A percentile compares a stretch with the other conserved stretches of the same genome.
Conservation (phyloP, 2,113 vertebrate genomes). For the Rhinoptilus africanus region DNA sequence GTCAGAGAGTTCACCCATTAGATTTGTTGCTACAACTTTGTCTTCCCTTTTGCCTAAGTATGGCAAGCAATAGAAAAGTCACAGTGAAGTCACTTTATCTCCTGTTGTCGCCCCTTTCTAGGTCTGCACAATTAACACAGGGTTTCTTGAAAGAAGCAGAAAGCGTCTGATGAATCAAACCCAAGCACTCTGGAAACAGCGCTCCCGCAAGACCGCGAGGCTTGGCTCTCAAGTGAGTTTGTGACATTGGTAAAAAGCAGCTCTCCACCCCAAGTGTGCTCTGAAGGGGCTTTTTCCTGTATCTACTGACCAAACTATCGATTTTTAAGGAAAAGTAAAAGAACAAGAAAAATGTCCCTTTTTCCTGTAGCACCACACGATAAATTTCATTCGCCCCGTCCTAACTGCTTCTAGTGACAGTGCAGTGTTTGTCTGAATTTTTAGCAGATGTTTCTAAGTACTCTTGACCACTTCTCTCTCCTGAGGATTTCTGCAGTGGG, state of each 20-base stretch:
- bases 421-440: slow-evolving; percentile 54
- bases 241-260: not conserved
- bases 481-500: slow-evolving; percentile 61
- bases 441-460: slow-evolving; percentile 66
- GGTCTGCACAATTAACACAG: not conserved
- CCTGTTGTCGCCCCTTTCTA: not conserved
- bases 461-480: slow-evolving; percentile 62
- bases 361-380: not conserved
- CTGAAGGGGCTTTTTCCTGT: not conserved
- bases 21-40: not conserved
- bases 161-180: not conserved
- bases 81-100: slow-evolving; percentile 5
- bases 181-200: not conserved
- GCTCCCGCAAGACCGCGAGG: not conserved
- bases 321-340: slow-evolving; percentile 8
- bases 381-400: not conserved
- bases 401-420: slow-evolving; percentile 38
- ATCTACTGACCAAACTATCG: not conserved
- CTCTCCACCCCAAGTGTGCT: not conserved
- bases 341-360: not conserved
- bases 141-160: not conserved
- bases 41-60: not conserved
- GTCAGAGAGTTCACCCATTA: not conserved
- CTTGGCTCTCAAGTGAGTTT: not conserved
- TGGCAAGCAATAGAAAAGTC: not conserved